Conservation (phyloP, 2,113 vertebrate species). For the Megaceryle maxima region DNA sequence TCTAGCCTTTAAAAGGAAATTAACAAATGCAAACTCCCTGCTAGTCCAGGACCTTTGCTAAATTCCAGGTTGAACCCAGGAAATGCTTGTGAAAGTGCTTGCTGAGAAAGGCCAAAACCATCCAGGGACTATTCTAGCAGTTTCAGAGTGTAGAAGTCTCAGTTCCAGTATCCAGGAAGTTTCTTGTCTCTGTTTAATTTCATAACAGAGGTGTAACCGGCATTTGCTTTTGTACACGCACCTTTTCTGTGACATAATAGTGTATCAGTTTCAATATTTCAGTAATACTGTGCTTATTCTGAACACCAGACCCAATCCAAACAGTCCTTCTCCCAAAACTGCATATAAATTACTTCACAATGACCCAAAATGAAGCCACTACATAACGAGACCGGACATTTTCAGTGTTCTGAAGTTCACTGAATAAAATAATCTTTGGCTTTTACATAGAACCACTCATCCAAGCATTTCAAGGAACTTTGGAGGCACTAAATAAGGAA, state of each 20-base stretch:
- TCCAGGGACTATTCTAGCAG: neutral
- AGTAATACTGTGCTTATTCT: neutral
- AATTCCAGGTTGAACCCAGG: neutral
- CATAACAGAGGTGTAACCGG: neutral
- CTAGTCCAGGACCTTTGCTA: neutral
- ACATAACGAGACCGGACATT: neutral
- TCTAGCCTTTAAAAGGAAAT: neutral
- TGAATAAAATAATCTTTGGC: conserved; percentile 47
- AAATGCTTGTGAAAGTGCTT: neutral
- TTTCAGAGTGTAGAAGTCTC: neutral
- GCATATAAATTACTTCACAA: neutral
- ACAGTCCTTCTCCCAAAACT: neutral
- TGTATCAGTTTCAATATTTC: neutral
- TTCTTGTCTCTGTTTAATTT: neutral
- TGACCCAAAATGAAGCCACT: conserved; percentile 9
- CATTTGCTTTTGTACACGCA: neutral
- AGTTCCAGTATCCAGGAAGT: conserved; percentile 11
- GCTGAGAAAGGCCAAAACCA: neutral
- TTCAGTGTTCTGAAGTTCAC: neutral
- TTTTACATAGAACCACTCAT: neutral
- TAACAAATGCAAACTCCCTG: neutral
- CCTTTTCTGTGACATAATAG: conserved; percentile 17
- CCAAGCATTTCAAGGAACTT: conserved; percentile 32
- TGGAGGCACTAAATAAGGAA: conserved; percentile 33
- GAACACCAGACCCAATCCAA: neutral